Base-by-base conservation (phyloP, 2,113 vertebrate genomes). In the Lophura nycthemera region DNA sequence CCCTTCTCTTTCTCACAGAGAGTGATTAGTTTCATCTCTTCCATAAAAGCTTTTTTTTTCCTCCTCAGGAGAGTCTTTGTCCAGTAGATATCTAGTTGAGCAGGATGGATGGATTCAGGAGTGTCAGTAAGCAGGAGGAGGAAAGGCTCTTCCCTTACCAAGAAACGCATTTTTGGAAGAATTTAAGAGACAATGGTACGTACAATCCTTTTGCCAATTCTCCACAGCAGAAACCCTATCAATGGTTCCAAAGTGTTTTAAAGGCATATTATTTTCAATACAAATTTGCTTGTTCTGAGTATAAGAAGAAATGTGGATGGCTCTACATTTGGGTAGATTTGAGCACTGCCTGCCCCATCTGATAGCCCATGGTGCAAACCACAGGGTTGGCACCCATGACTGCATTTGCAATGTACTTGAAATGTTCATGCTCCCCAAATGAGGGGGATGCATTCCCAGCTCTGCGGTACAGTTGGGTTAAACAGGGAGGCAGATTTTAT, bases 341-440 rank as follows among this genome's bases (percentile, higher is more conserved):
- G 14, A 17, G 32, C 16, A 16, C 9, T 69, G 9, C 17, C 4
- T 14, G 38, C 22, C 56, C 24, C 11, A 48, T 6, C 6, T 36
- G 34, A 22, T 30, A 18, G 20, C 11, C 32, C 29, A 3, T 27
- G 20, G 6, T n/a, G 11, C 25, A 57, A 48, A 30, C 34, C 34
- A 5, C 13, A 48, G 47, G 34, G 10, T 21, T 86, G 45, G 7
- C 7, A 69, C 17, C 47, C 34, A 10, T 16, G 43, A 6, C 25
- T 34, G 19, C 50, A 63, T 43, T 36, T 74, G 18, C 25, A 38
- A 32, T 2, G 22, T 18, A 50, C 30, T 16, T 69, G 18, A 38
- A 21, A 30, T 0, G 8, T 29, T 57, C 2, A 1, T 38, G 10
- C 18, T 7, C 5, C 22, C 12, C 29, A n/a, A 45, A 29, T 0